Evolutionary conservation across 2,113 vertebrate genomes (phyloP), one percentile per base, ranked within the genome.

Genomic region (Ceyx margarethae): DNA sequence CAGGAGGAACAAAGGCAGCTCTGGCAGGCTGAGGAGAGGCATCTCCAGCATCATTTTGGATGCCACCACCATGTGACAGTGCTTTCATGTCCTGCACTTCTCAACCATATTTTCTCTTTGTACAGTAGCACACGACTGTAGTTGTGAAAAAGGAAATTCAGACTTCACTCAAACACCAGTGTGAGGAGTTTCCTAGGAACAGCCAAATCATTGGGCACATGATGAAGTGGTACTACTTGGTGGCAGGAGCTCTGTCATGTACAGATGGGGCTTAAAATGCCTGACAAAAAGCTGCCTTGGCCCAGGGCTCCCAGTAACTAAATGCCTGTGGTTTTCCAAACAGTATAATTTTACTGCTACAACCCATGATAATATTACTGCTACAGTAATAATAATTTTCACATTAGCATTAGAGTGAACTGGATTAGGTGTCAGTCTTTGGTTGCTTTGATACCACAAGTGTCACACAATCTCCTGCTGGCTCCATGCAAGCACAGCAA

Each of bases 291-390:
- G 3, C 65, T 74, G 31, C 10, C 1, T 1, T 37, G 46, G 8
- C 20, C 33, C 65, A 60, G 31, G 31, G 7, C 7, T 4, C 46
- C 5, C 21, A 1, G 5, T 22, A 53, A 40, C 13, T 18, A 66
- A 74, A 69, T 18, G n/a, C 3, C n/a, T 0, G 0, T 12, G 5
- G 10, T 45, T 81, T 80, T 45, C 51, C 1, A 4, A 51, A 56
- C 31, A 56, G 45, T 48, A 5, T 17, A 78, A 67, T 81, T 89
- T 78, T 48, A 72, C 35, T 40, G 13, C 57, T 57, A 20, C 13
- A 53, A 74, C 15, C 46, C 51, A n/a, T 35, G 26, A 35, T 43
- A 73, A 33, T 26, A n/a, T 33, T 40, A 51, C 31, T 12, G 4
- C 42, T 51, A 33, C 13, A 56, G 42, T 18, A 85, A 77, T 25